These are phyloP conservation scores for Apamea monoglypha DNA, from an alignment of 2,888 invertebrate genomes.

Conservation along the genomic window DNA sequence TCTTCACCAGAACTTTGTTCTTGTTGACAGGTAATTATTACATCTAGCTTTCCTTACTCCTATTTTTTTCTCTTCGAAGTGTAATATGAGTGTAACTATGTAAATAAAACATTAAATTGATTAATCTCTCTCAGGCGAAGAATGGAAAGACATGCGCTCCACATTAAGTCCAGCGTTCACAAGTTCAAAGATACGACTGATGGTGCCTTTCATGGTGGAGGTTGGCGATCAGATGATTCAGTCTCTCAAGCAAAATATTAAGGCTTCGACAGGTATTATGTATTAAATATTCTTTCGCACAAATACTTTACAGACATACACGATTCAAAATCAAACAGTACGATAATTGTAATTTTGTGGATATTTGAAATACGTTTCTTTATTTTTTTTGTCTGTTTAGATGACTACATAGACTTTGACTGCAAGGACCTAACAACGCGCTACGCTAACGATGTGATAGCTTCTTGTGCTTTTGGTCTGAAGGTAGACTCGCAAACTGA, in stretches of 20 bases:
- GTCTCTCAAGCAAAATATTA: constrained; percentile 68
- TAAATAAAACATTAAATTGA: neutral
- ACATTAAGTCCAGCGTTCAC: constrained; percentile 87
- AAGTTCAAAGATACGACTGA: constrained; percentile 84
- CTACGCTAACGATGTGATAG: constrained; percentile 89
- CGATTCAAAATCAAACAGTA: neutral
- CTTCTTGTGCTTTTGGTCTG: constrained; percentile 88
- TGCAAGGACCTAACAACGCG: constrained; percentile 84
- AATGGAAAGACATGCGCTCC: constrained; percentile 81
- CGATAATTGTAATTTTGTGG: neutral
- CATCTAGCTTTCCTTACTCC: too few species aligned
- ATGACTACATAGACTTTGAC: constrained; percentile 76
- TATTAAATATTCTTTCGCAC: neutral
- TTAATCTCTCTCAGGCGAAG: constrained; percentile 62
- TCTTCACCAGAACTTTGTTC: constrained; percentile 87
- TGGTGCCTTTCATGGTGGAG: constrained; percentile 83
- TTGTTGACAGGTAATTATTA: constrained; percentile 80
- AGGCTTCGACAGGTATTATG: constrained; percentile 72
- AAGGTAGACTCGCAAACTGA: constrained; percentile 89
- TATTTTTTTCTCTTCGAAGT: neutral
- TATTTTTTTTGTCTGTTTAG: constrained; percentile 54
- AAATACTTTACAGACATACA: neutral
- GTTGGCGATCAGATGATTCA: constrained; percentile 77
- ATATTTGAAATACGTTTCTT: neutral
- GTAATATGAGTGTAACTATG: neutral